Percentiles rank a stretch among this genome's conserved stretches.
These are phyloP conservation scores for Heterodera carotae DNA, from an alignment of 1,140 invertebrate species.

Conservation along the genomic window DNA sequence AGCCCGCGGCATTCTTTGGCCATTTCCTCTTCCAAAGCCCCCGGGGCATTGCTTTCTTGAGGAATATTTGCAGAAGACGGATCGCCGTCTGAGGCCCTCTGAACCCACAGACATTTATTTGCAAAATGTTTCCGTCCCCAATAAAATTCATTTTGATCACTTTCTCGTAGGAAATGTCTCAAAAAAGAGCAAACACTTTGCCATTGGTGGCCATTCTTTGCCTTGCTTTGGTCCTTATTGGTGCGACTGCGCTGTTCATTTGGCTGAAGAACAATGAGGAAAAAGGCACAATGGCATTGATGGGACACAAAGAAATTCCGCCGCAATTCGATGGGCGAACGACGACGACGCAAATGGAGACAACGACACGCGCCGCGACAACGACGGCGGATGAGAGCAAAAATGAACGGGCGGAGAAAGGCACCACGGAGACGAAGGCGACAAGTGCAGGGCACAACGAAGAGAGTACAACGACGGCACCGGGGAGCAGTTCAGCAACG, in stretches of 20 bases:
- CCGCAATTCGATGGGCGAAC: background rate
- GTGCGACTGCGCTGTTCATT: slow-evolving; percentile 20
- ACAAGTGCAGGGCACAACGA: background rate
- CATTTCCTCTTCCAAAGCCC: too few species aligned
- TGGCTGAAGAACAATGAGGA: slow-evolving; percentile 14
- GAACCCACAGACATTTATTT: background rate
- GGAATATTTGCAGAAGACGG: background rate
- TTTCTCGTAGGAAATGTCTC: slow-evolving; percentile 4
- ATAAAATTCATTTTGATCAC: background rate
- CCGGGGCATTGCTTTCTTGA: background rate
- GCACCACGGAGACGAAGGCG: background rate
- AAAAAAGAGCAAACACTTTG: slow-evolving; percentile 12
- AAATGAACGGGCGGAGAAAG: background rate
- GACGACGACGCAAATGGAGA: background rate
- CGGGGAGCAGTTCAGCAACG: background rate
- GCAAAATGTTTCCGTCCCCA: background rate
- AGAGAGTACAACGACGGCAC: too few species aligned
- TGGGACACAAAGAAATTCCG: background rate
- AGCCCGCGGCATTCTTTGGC: slow-evolving; percentile 4
- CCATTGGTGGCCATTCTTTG: slow-evolving; percentile 22
- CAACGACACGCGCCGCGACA: background rate
- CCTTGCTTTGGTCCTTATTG: slow-evolving; percentile 11
- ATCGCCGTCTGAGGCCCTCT: background rate
- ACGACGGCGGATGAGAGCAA: background rate
- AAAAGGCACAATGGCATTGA: background rate